Base-by-base conservation (phyloP, 2,797 vertebrate genomes). In the Schizopygopsis pylzovi region DNA sequence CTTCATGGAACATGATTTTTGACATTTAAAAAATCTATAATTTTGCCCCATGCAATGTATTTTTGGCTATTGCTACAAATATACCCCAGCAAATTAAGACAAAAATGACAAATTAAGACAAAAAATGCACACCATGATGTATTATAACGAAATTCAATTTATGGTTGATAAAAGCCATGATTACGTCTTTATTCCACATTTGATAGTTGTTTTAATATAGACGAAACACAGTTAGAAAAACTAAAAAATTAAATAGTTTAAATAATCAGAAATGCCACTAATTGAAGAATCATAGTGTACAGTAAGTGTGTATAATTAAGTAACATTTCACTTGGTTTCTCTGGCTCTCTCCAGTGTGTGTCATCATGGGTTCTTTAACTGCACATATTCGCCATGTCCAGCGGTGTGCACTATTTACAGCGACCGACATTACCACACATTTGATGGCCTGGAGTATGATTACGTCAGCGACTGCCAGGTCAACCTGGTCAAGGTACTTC, bases 361-460 rank as follows among this genome's bases (percentile, higher is more conserved):
- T 91, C 96, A 97, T 67, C 96, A 95, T 89, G 98, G 98, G 1
- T 95, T 96, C 92, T 99, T 99, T 91, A 99, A 97, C 90, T 99
- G 98, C 90, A 99, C 96, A 10, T 96, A 97, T 89, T 96, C 96
- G 67, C 97, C 98, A 0, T 99, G 98, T 91, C 98, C 98, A 22
- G 97, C 98, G 15, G 96, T 99, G 22, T 99, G 98, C 87, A 98
- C 97, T 0, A 76, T 98, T 72, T 99, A 99, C 90, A 99, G 98
- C 12, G 98, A 99, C 90, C 93, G 98, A 15, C 98, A 99, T 91
- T 99, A 99, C 91, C 96, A 98, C 88, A 98, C 98, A 65, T 99
- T 99, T 79, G 98, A 99, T 12, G 98, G 98, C 4, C 85, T 99
- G 54, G 98, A 99, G 86, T 99, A 99, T 86, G 98, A 99, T 90